phyloP scores from a whole-genome alignment of 2,797 vertebrate genomes.

The Babyrousa celebensis region DNA sequence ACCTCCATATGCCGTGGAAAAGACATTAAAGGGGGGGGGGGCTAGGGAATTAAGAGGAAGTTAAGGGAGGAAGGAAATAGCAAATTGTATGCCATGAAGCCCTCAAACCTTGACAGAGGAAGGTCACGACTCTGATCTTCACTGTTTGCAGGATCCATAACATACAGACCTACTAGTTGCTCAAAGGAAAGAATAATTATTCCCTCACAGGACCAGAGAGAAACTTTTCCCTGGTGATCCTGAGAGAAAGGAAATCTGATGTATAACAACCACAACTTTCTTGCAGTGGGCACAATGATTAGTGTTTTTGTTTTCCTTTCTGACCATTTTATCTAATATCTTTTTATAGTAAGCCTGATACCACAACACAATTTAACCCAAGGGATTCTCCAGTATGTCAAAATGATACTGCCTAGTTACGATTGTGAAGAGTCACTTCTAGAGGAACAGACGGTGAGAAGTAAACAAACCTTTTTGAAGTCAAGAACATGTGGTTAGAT shows the following conservation, averaged over 20 bases:
- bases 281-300: background rate
- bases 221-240: background rate
- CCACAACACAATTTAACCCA: background rate
- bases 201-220: background rate
- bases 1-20: no score
- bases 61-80: background rate
- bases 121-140: background rate
- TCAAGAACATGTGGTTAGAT: background rate
- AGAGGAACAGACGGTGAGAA: background rate
- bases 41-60: background rate
- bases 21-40: no score
- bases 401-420: background rate
- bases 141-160: background rate
- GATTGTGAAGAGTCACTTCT: background rate
- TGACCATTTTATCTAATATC: background rate
- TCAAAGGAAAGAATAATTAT: background rate
- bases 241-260: background rate
- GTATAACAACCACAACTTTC: background rate
- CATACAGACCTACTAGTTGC: background rate
- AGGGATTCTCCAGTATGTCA: background rate
- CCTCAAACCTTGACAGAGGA: background rate
- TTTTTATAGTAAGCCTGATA: slow-evolving; percentile 7
- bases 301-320: background rate
- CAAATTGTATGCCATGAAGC: background rate
- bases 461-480: background rate